Percentiles rank a stretch among this genome's conserved stretches.
Evolutionary conservation across 2,797 vertebrate genomes (phyloP).

Genomic region (Emydoidea blandingii): DNA sequence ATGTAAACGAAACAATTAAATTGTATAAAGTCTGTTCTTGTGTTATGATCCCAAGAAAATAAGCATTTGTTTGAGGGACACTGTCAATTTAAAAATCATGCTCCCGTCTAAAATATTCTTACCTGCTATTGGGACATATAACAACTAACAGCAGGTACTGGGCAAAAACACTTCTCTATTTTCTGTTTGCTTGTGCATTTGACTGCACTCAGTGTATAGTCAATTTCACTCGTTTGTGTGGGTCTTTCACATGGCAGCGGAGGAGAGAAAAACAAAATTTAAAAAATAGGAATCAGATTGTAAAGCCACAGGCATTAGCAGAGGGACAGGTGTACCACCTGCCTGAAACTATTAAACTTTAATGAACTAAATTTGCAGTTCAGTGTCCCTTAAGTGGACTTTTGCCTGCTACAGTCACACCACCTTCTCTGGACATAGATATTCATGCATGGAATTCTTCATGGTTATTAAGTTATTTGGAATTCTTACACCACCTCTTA

Average conservation of each 20-base stretch:
- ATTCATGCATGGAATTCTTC: not conserved
- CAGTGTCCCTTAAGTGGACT: not conserved
- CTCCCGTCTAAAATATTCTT: not conserved
- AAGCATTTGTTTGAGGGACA: not conserved
- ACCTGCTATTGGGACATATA: too few species aligned
- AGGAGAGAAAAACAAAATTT: not conserved
- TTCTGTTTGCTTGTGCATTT: not conserved
- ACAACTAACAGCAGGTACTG: too few species aligned
- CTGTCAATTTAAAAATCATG: not conserved
- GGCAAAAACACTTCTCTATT: not conserved
- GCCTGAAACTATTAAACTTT: not conserved
- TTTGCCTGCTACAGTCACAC: not conserved
- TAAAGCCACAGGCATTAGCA: not conserved
- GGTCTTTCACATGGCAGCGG: not conserved
- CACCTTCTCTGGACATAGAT: not conserved
- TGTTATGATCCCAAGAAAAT: not conserved
- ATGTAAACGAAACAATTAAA: not conserved
- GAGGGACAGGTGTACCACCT: not conserved
- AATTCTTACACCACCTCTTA: not conserved
- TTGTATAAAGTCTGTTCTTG: not conserved
- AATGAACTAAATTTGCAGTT: too few species aligned
- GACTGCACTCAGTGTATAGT: not conserved
- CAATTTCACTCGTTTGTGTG: not conserved
- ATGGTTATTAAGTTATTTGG: not conserved
- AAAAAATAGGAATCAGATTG: not conserved